phyloP scores from a whole-genome alignment of 2,797 vertebrate genomes.

The Champsocephalus esox region DNA sequence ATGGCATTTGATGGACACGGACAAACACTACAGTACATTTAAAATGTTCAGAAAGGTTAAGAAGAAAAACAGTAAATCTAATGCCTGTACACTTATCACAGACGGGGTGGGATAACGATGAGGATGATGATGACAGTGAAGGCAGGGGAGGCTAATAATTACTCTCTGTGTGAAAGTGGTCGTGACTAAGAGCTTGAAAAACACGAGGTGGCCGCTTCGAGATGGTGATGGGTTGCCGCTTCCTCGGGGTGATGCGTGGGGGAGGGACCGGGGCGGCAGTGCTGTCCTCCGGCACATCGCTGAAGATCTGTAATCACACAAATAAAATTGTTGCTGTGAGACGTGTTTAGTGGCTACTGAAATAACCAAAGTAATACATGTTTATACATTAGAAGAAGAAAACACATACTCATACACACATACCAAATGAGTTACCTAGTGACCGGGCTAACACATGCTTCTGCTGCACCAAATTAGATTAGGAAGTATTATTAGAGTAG shows the following conservation, averaged over 20 bases:
- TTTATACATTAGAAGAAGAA: not conserved
- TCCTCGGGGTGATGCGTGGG: slow-evolving; percentile 90
- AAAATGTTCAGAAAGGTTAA: slow-evolving; percentile 48
- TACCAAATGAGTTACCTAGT: not conserved
- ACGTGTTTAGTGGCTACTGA: slow-evolving; percentile 14
- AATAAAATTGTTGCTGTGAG: not conserved
- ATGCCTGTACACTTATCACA: slow-evolving; percentile 27
- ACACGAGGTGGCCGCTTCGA: slow-evolving; percentile 92
- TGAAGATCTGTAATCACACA: slow-evolving; percentile 89
- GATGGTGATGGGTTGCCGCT: slow-evolving; percentile 97
- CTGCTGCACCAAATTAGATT: not conserved
- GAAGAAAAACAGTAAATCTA: slow-evolving; percentile 8
- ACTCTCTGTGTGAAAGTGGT: slow-evolving; percentile 85
- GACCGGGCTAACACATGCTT: not conserved
- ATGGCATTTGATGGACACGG: slow-evolving; percentile 22
- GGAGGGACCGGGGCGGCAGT: slow-evolving; percentile 90
- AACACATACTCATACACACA: not conserved
- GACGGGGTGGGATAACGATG: slow-evolving; percentile 49
- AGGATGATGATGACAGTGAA: slow-evolving; percentile 58
- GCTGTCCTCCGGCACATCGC: slow-evolving; percentile 89
- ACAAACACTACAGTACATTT: slow-evolving; percentile 31
- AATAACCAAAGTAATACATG: not conserved
- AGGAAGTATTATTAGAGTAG: not conserved
- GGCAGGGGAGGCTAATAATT: slow-evolving; percentile 73
- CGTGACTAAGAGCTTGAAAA: slow-evolving; percentile 82